Evolutionary conservation across 1,140 invertebrate genomes (phyloP).

Genomic region (Conus betulinus): DNA sequence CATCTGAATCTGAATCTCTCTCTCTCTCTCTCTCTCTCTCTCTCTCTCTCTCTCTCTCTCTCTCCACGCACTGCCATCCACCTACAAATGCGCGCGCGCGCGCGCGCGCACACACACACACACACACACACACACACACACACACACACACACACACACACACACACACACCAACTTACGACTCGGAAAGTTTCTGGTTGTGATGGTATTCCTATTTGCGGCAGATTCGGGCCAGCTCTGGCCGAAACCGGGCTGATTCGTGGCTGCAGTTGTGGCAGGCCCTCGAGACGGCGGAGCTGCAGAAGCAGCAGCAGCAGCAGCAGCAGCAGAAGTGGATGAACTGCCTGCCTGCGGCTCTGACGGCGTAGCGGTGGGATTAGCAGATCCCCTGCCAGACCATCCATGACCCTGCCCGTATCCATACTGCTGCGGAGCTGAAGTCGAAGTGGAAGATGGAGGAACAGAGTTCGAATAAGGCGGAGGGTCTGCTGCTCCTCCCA

Average conservation of each 20-base stretch:
- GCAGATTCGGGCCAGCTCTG: neutral
- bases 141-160: neutral
- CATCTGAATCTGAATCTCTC: neutral
- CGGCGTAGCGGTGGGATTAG: neutral
- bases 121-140: slow-evolving; percentile 17
- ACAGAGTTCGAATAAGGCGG: neutral
- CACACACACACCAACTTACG: neutral
- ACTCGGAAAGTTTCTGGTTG: neutral
- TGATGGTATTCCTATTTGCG: neutral
- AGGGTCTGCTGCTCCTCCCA: neutral
- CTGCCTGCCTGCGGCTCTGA: neutral
- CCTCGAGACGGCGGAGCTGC: neutral
- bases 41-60: slow-evolving; percentile 18
- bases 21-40: slow-evolving; percentile 18
- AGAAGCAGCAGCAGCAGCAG: neutral
- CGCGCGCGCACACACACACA: neutral
- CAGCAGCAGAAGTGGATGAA: neutral
- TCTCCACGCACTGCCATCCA: neutral
- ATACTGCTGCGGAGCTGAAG: neutral
- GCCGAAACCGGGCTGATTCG: neutral
- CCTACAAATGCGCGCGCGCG: neutral
- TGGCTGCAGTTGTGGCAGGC: neutral
- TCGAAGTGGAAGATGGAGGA: neutral
- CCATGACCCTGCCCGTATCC: neutral
- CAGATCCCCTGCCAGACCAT: neutral